Conservation (phyloP, 2,888 invertebrate species). For the Hartigia nigra region DNA sequence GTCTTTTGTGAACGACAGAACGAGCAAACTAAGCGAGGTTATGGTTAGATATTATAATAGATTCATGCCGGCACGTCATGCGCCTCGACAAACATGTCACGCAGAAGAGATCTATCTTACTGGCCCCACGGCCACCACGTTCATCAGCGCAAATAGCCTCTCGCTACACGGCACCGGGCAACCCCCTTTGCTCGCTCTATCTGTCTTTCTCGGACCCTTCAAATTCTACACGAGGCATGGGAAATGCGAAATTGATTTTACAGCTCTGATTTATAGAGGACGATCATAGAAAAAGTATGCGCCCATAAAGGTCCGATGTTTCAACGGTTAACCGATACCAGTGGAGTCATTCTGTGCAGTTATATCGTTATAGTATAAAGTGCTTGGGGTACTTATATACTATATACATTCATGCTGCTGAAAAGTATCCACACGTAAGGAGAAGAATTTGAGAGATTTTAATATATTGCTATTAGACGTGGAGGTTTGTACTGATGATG, state of each 20-base stretch:
- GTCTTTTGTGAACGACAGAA: background rate
- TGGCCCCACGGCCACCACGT: slow-evolving; percentile 40
- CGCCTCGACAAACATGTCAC: slow-evolving; percentile 47
- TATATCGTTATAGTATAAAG: background rate
- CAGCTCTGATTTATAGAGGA: slow-evolving; percentile 46
- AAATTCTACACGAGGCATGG: slow-evolving; percentile 7
- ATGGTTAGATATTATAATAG: slow-evolving; percentile 35
- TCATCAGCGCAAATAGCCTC: slow-evolving; percentile 46
- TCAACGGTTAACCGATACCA: background rate
- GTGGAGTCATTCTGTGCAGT: background rate
- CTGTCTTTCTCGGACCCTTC: background rate
- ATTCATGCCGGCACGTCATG: slow-evolving; percentile 41
- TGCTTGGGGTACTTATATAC: background rate
- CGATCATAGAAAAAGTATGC: slow-evolving; percentile 37
- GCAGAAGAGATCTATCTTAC: slow-evolving; percentile 47
- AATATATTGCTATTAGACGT: slow-evolving; percentile 17
- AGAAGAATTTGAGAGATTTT: background rate
- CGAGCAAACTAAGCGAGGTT: slow-evolving; percentile 18
- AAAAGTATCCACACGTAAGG: background rate
- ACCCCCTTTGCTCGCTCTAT: background rate
- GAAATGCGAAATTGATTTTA: slow-evolving; percentile 50
- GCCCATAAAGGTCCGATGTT: slow-evolving; percentile 20
- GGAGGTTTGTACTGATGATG: slow-evolving; percentile 13
- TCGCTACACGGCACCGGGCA: slow-evolving; percentile 13
- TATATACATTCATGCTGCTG: background rate